These are phyloP conservation scores for Vollenhovia emeryi DNA, from an alignment of 1,140 invertebrate genomes.

Conservation along the genomic window DNA sequence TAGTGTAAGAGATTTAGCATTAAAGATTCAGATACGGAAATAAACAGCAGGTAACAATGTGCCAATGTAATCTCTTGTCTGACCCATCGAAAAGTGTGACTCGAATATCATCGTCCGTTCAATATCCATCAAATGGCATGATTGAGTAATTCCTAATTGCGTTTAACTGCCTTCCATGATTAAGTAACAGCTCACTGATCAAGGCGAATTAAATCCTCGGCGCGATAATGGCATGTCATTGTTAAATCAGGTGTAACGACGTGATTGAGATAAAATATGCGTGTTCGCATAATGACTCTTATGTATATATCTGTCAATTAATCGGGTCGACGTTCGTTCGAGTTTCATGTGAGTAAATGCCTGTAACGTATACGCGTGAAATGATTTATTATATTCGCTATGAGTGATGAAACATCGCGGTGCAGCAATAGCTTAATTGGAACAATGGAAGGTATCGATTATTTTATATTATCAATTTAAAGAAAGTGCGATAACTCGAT, in stretches of 20 bases:
- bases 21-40: conserved; percentile 27
- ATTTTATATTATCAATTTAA: background rate
- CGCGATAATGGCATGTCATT: conserved; percentile 49
- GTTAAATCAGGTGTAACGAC: conserved; percentile 45
- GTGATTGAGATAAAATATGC: conserved; percentile 49
- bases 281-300: conserved; percentile 38
- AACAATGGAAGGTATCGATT: background rate
- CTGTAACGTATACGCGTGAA: background rate
- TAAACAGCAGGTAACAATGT: background rate
- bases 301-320: conserved; percentile 50
- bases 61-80: background rate
- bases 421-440: conserved; percentile 16
- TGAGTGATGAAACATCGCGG: conserved; percentile 21
- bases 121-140: conserved; percentile 34
- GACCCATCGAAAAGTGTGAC: background rate
- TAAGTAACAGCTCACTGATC: conserved; percentile 41
- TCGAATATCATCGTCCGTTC: background rate
- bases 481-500: background rate
- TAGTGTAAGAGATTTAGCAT: conserved; percentile 14
- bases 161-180: conserved; percentile 20
- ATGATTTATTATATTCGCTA: conserved; percentile 26
- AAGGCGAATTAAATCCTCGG: conserved; percentile 55
- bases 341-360: background rate
- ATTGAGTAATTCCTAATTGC: conserved; percentile 34
- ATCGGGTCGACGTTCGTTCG: conserved; percentile 30